Base-by-base conservation (phyloP, 2,888 invertebrate species). In the Disparrhopalites patrizii region DNA sequence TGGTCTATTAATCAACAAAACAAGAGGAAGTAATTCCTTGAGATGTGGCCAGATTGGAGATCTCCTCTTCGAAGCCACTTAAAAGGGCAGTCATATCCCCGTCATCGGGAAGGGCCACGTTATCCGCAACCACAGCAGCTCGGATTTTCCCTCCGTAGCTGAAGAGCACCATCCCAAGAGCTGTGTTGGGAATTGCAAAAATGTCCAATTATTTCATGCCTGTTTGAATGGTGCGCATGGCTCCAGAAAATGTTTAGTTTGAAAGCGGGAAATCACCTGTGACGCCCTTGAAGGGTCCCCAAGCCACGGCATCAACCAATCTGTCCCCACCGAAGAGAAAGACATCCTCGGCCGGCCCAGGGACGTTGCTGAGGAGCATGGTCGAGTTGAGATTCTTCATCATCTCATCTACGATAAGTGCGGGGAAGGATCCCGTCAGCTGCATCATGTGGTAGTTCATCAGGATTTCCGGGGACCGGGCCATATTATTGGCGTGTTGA, bases 51-150 rank as follows among this genome's bases (percentile, higher is more conserved):
- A 73, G 67, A 23, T 64, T 58, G 0, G 64, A 31, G 23, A 74
- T 69, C 63, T 74, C 74, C 30, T 70, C 73, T 38, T 74, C 74
- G 58, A 74, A 74, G 51, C 70, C 74, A 15, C 60, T 65, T 2
- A 74, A 62, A 38, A 74, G 66, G 1, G 65, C 67, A 1, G 66
- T 51, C 23, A 71, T 66, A 52, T 73, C 74, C 0, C 57, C 43
- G 8, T 62, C 36, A 31, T 67, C 67, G 0, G 71, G 62, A 47
- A 71, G 66, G 13, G 70, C 74, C 8, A 68, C 67, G 28, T 60
- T 55, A 56, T 74, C 74, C 5, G 70, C 70, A 28, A 74, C 67
- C 47, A 74, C 68, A 10, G 70, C 69, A 30, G 70, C 74, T 8
- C 74, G 66, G 1, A 73, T 68, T 25, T 69, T 65, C 25, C 72